Base-by-base conservation (phyloP, 2,888 invertebrate genomes). In the Matsumyia berberina region DNA sequence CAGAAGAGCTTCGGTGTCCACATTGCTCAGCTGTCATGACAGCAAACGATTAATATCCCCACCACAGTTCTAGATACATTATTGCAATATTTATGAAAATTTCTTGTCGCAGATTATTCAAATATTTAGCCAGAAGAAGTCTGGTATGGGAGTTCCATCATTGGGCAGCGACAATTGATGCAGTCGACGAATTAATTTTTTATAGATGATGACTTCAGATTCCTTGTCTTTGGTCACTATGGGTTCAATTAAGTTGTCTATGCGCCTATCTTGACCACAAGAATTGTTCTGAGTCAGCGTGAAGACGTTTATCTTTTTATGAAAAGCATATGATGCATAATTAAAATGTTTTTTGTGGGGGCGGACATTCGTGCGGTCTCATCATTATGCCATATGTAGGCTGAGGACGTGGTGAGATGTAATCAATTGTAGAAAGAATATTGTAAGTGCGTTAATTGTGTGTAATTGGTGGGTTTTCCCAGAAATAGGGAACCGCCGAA, bases 141-240 rank as follows among this genome's bases (percentile, higher is more conserved):
- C 39, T 51, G 42, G 44, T 19, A 33, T n/a, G n/a, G 29, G 35
- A 39, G 4, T n/a, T 62, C 17, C 24, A 51, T 51, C 37, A 69
- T n/a, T 44, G 44, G 51, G 35, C 53, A 70, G 70, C 62, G 60
- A 69, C 44, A 15, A 35, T 62, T 69, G 55, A 64, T 78, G 70
- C 66, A 67, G 58, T 60, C 51, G 58, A 37, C 17, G n/a, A 58
- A 33, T 51, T 33, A 46, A 39, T 44, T 44, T 57, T 53, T 66
- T 53, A 69, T 51, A n/a, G 67, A 31, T 46, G 80, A 74, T 74
- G 80, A 80, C 74, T 74, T 74, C 67, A 74, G 60, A 55, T 31
- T 35, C 29, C 12, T 55, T 42, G 53, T 55, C 60, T 77, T 70
- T 37, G 31, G 29, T 17, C 55, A 66, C 64, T 66, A 74, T 64